A percentile compares a stretch with the other conserved stretches of the same genome.
phyloP scores from a whole-genome alignment of 2,888 invertebrate genomes.

The Eupithecia centaureata region DNA sequence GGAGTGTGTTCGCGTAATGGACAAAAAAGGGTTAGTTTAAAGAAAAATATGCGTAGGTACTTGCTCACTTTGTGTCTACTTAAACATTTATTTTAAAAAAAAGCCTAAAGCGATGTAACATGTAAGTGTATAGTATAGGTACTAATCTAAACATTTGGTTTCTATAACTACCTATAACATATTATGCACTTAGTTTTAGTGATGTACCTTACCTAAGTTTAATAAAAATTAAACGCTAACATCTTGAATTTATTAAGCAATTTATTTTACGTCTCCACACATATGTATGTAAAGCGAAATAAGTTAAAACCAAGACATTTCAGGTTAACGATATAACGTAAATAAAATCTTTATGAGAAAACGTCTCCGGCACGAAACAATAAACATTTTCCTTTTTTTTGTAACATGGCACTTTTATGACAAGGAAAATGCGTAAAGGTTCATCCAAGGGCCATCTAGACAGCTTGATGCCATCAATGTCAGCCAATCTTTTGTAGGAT shows the following conservation, averaged over 20 bases:
- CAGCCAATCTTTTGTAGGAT: neutral
- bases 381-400: conserved; percentile 39
- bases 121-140: no score
- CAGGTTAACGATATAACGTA: conserved; percentile 28
- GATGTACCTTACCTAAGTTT: no score
- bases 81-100: no score
- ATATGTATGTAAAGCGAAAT: conserved; percentile 13
- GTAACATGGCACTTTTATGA: conserved; percentile 45
- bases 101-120: no score
- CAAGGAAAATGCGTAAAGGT: conserved; percentile 37
- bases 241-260: neutral
- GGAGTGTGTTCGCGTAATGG: neutral
- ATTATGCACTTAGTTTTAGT: no score
- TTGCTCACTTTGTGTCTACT: no score
- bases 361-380: conserved; percentile 41
- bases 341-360: conserved; percentile 42
- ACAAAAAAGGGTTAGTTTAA: no score
- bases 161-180: no score
- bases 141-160: no score
- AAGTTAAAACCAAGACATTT: conserved; percentile 22
- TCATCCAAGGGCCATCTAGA: conserved; percentile 22
- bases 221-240: neutral
- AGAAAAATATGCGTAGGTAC: no score
- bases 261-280: neutral
- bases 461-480: conserved; percentile 9